Evolutionary conservation across 2,113 vertebrate genomes (phyloP), one percentile per base, ranked within the genome.

Genomic region (Lepus timidus): DNA sequence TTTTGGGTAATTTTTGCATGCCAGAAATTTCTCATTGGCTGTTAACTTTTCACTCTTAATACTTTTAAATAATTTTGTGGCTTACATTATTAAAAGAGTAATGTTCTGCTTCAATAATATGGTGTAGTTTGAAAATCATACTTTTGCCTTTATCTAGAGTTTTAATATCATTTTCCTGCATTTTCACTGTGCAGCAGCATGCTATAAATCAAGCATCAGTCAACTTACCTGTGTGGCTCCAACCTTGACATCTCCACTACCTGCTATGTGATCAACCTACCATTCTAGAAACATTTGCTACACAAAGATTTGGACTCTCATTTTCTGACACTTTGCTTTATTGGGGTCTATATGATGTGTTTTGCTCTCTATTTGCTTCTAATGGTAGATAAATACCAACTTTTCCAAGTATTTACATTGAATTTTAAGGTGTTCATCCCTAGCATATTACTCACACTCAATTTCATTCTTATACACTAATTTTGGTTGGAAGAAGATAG

Each of bases 401-500:
- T 88, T 83, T 91, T 1, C 6, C 49, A 83, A 88, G 7, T 7
- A 62, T 70, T 89, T 86, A 39, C 1, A 86, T 86, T 75, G 93
- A 74, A 81, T 70, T 84, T 86, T 80, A 68, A 33, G 29, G 12
- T 80, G 1, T 1, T 58, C 89, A 81, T 12, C 0, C 27, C 8
- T 71, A 39, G 44, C 39, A 88, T 84, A 55, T 73, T 33, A 67
- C n/a, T 85, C 25, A 89, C 22, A 78, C 2, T 67, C 70, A 94
- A 93, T 95, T 93, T 94, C 9, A 89, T 70, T 75, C 36, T 6
- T 89, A 31, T 29, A 39, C 89, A 65, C 58, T 93, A 86, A 88
- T 82, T 85, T 58, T 55, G 17, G 67, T 33, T 73, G 22, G 6
- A 9, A 86, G 3, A 80, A 52, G 90, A 86, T 68, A 58, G 9